phyloP scores from a whole-genome alignment of 2,113 vertebrate genomes.

The Chionis minor region DNA sequence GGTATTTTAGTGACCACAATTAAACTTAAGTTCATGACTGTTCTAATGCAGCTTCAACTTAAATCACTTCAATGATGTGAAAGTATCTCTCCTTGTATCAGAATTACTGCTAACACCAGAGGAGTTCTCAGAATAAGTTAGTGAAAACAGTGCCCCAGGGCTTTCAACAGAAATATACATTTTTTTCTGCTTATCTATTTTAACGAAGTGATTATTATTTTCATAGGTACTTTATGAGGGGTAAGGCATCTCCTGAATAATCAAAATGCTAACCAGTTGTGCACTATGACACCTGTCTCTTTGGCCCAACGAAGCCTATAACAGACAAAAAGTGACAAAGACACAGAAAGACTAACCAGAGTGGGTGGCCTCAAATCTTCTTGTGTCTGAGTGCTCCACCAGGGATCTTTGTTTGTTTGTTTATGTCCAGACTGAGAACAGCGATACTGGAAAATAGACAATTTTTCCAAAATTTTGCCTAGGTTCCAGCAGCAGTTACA shows the following conservation, averaged over 20 bases:
- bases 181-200: not conserved
- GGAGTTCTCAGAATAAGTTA: not conserved
- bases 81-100: not conserved
- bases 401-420: not conserved
- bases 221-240: not conserved
- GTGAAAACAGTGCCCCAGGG: not conserved
- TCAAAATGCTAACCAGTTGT: not conserved
- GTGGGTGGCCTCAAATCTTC: not conserved
- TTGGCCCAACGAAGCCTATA: not conserved
- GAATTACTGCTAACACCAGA: not conserved
- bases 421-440: not conserved
- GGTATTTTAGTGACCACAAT: not conserved
- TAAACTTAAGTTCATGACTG: constrained; percentile 22
- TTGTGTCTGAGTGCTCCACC: not conserved
- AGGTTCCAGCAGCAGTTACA: not conserved
- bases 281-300: not conserved
- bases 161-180: not conserved
- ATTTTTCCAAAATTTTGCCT: not conserved
- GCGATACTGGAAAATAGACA: not conserved
- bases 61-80: not conserved
- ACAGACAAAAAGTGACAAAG: not conserved
- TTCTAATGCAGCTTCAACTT: not conserved
- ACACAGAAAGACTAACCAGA: not conserved
- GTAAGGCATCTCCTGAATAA: not conserved
- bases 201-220: not conserved